These are phyloP conservation scores for Drosophila niveifrons DNA, from an alignment of 2,888 invertebrate species.

Conservation along the genomic window DNA sequence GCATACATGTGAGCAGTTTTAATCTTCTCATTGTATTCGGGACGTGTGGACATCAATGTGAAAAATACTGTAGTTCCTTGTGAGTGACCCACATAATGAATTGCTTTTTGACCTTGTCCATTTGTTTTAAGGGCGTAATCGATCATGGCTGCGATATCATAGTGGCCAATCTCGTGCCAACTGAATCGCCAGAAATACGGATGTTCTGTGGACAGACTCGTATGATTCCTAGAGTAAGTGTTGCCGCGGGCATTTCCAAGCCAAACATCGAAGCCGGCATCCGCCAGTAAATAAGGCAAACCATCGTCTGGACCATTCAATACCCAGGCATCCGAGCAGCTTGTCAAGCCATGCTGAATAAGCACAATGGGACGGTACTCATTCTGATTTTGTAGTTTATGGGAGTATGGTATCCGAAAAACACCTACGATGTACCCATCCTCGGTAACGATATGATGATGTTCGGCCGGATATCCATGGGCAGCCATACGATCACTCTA, in stretches of 20 bases:
- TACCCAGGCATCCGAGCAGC: slow-evolving; percentile 81
- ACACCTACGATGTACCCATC: slow-evolving; percentile 79
- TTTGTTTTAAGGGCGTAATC: slow-evolving; percentile 73
- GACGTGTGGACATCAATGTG: slow-evolving; percentile 69
- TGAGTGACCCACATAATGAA: slow-evolving; percentile 83
- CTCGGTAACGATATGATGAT: slow-evolving; percentile 85
- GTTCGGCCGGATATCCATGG: slow-evolving; percentile 88
- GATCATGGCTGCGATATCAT: slow-evolving; percentile 83
- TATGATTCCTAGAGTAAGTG: slow-evolving; percentile 69
- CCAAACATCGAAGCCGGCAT: slow-evolving; percentile 84
- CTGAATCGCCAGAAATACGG: slow-evolving; percentile 86
- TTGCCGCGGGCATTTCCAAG: slow-evolving; percentile 82
- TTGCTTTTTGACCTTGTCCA: slow-evolving; percentile 59
- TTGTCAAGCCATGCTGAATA: slow-evolving; percentile 86
- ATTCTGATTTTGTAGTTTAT: slow-evolving; percentile 66
- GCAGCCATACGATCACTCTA: slow-evolving; percentile 82
- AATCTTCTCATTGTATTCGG: slow-evolving; percentile 80
- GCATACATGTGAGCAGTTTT: slow-evolving; percentile 81
- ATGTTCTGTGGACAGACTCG: slow-evolving; percentile 45
- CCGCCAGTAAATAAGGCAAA: slow-evolving; percentile 76
- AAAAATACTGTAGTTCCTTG: slow-evolving; percentile 81
- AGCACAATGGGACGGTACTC: slow-evolving; percentile 68
- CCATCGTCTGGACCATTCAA: slow-evolving; percentile 71
- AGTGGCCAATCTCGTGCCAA: slow-evolving; percentile 94
- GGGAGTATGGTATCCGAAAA: slow-evolving; percentile 80